These are phyloP conservation scores for Calameuta filiformis DNA, from an alignment of 2,888 invertebrate genomes.

Conservation along the genomic window DNA sequence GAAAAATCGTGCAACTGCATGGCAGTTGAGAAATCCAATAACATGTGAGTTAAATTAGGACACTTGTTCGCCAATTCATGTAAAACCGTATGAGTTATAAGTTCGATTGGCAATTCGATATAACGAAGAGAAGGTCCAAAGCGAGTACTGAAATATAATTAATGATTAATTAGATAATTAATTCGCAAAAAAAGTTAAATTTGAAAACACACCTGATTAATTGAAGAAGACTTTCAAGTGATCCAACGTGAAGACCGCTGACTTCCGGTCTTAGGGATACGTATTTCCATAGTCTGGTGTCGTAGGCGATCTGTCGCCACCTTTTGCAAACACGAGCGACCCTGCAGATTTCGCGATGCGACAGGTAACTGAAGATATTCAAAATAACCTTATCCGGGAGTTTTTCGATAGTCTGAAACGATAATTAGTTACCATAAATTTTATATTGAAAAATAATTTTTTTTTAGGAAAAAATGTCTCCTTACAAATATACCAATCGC, in stretches of 20 bases:
- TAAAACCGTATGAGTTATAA: slow-evolving; percentile 95
- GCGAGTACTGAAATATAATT: slow-evolving; percentile 71
- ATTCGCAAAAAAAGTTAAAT: background rate
- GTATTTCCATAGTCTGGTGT: slow-evolving; percentile 93
- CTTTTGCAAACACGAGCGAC: slow-evolving; percentile 95
- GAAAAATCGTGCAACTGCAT: slow-evolving; percentile 99
- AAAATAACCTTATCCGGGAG: slow-evolving; percentile 96
- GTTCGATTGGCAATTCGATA: slow-evolving; percentile 94
- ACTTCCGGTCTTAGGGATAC: slow-evolving; percentile 97
- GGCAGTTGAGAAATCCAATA: slow-evolving; percentile 97
- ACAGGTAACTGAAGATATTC: slow-evolving; percentile 93
- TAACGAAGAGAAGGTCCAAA: slow-evolving; percentile 90
- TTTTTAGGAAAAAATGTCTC: background rate
- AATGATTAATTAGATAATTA: background rate
- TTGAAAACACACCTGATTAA: slow-evolving; percentile 74
- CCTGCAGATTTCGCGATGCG: slow-evolving; percentile 93
- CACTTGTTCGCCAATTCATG: slow-evolving; percentile 97
- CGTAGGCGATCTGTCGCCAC: slow-evolving; percentile 96
- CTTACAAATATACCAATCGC: background rate
- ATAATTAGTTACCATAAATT: slow-evolving; percentile 7
- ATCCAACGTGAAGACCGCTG: slow-evolving; percentile 92
- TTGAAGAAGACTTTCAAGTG: slow-evolving; percentile 86
- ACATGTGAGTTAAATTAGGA: slow-evolving; percentile 94
- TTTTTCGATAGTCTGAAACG: slow-evolving; percentile 89
- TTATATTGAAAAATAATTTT: background rate